Base-by-base conservation (phyloP, 37 sponge, comb jelly and placozoan species). In the Oscarella lobularis region DNA sequence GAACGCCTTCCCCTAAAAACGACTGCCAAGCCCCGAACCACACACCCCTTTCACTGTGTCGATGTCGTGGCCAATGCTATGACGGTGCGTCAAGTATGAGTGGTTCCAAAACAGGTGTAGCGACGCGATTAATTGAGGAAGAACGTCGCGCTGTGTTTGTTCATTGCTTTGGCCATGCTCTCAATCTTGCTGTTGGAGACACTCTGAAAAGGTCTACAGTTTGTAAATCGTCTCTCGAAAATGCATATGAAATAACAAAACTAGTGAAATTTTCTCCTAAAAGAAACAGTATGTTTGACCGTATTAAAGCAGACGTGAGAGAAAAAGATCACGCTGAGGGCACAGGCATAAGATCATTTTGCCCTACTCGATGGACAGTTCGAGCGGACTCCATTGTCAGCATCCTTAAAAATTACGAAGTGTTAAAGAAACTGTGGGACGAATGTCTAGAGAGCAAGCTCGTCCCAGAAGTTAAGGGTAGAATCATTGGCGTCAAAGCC, bases 191-290 rank as follows among this genome's bases (percentile, higher is more conserved):
- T 3, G n/a, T n/a, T n/a, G n/a, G n/a, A n/a, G n/a, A n/a, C n/a
- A n/a, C n/a, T n/a, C n/a, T n/a, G n/a, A n/a, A n/a, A n/a, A n/a
- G n/a, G n/a, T n/a, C n/a, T n/a, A n/a, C n/a, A n/a, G n/a, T n/a
- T n/a, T n/a, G n/a, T n/a, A n/a, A n/a, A n/a, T n/a, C n/a, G n/a
- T n/a, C n/a, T n/a, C n/a, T n/a, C n/a, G n/a, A n/a, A n/a, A n/a
- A n/a, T n/a, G n/a, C n/a, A n/a, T 67, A 34, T 4, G 79, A 79
- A 36, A 70, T 79, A 0, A 67, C 73, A 2, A 79, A 36, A 36
- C 27, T 79, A 37, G 38, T 79, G 33, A 79, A 79, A 60, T 79
- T 79, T 38, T 79, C 79, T 70, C 79, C 79, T 0, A 79, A 79
- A 33, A 73, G 79, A 2, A 79, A 79, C 31, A 37, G 55, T 35